phyloP scores from a whole-genome alignment of 92 coral and sea anemone genomes.

The Plumapathes pennacea region DNA sequence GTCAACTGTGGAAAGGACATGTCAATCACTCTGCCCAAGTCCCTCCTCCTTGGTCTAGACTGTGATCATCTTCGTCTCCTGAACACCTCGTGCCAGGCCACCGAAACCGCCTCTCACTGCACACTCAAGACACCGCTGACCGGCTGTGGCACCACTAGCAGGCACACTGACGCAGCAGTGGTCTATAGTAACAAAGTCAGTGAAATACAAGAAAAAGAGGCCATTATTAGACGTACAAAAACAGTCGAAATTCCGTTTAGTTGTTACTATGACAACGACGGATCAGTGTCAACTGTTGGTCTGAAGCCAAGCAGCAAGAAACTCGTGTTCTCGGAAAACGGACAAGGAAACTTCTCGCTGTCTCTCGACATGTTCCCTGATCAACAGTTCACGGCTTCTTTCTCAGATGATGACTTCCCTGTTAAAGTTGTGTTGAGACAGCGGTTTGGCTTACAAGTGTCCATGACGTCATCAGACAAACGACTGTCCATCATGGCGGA shows the following conservation, averaged over 20 bases:
- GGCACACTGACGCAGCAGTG: slow-evolving; percentile 24
- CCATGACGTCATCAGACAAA: slow-evolving; percentile 52
- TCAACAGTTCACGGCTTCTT: slow-evolving; percentile 20
- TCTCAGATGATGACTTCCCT: slow-evolving; percentile 41
- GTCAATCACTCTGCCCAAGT: slow-evolving; percentile 49
- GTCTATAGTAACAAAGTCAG: slow-evolving; percentile 50
- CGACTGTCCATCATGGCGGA: slow-evolving; percentile 57
- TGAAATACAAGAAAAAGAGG: slow-evolving; percentile 17
- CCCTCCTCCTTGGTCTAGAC: slow-evolving; percentile 39
- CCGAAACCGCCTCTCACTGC: slow-evolving; percentile 50
- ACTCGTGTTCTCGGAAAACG: slow-evolving; percentile 42
- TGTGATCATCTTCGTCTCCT: slow-evolving; percentile 49
- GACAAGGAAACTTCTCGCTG: slow-evolving; percentile 42
- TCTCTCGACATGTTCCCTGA: slow-evolving; percentile 41
- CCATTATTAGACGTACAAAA: slow-evolving; percentile 12
- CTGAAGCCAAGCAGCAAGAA: slow-evolving; percentile 42
- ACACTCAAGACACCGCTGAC: slow-evolving; percentile 43
- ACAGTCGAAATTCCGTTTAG: slow-evolving; percentile 48
- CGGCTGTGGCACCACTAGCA: slow-evolving; percentile 47
- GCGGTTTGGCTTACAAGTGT: slow-evolving; percentile 50
- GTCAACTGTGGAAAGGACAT: slow-evolving; percentile 25
- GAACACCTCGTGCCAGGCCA: slow-evolving; percentile 42
- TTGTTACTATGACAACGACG: slow-evolving; percentile 55
- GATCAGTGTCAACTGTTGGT: slow-evolving; percentile 43
- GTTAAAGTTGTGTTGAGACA: slow-evolving; percentile 49